These are phyloP conservation scores for Gnatocerus cornutus DNA, from an alignment of 2,888 invertebrate species.

Conservation along the genomic window DNA sequence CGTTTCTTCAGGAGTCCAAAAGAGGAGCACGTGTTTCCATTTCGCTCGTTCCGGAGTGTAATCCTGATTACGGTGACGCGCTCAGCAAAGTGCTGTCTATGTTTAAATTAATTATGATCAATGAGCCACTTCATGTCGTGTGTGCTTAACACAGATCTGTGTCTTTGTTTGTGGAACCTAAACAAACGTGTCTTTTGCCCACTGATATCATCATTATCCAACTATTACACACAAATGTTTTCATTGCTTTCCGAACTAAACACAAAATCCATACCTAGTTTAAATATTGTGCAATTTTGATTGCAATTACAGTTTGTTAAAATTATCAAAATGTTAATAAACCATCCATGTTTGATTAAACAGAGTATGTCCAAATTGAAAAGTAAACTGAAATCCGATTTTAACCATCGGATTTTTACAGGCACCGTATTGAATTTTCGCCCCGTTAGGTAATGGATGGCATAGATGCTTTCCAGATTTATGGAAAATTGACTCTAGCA, in stretches of 20 bases:
- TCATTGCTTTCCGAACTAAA: too few relatives aligned
- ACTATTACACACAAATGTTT: too few relatives aligned
- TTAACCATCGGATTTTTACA: constrained; percentile 10
- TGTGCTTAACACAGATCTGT: constrained; percentile 15
- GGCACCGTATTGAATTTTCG: constrained; percentile 19
- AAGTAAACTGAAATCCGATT: constrained; percentile 5
- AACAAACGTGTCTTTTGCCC: constrained; percentile 25
- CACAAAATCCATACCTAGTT: too few relatives aligned
- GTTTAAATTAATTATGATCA: constrained; percentile 42
- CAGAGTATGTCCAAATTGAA: constrained; percentile 8
- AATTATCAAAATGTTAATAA: constrained; percentile 4
- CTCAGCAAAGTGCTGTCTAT: constrained; percentile 39
- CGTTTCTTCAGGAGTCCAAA: constrained; percentile 39
- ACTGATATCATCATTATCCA: background rate
- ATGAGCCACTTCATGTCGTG: constrained; percentile 25
- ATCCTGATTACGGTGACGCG: constrained; percentile 46
- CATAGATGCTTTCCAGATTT: constrained; percentile 21
- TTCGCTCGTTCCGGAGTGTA: constrained; percentile 34
- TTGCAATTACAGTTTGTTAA: background rate
- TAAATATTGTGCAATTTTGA: background rate
- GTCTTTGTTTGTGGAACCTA: constrained; percentile 26
- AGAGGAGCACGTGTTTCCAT: constrained; percentile 49
- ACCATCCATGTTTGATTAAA: constrained; percentile 14
- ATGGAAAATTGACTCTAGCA: constrained; percentile 31
- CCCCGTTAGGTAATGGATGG: constrained; percentile 30